A percentile compares a stretch with the other conserved stretches of the same genome.
These are phyloP conservation scores for Drepana falcataria DNA, from an alignment of 2,888 invertebrate species.

Conservation along the genomic window DNA sequence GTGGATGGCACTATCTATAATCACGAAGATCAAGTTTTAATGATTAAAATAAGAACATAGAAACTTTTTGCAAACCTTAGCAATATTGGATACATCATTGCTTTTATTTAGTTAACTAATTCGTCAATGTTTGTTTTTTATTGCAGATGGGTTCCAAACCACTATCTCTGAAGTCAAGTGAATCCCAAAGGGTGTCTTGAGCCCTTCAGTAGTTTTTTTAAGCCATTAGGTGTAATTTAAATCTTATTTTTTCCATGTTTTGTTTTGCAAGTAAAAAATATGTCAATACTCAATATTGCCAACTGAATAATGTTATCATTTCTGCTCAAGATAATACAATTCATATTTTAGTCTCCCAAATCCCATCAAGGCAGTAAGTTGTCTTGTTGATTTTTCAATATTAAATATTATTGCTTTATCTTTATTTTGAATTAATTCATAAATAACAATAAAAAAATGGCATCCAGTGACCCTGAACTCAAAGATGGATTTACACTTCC, in stretches of 20 bases:
- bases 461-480: slow-evolving; percentile 78
- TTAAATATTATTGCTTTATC: slow-evolving; percentile 2
- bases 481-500: slow-evolving; percentile 82
- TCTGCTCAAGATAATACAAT: slow-evolving; percentile 67
- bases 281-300: slow-evolving; percentile 38
- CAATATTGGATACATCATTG: no score
- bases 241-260: slow-evolving; percentile 15
- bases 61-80: no score
- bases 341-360: slow-evolving; percentile 30
- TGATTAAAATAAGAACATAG: no score
- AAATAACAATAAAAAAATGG: slow-evolving; percentile 39
- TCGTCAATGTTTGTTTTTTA: slow-evolving; percentile 21
- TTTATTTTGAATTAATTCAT: slow-evolving; percentile 10
- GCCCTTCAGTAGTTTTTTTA: slow-evolving; percentile 19
- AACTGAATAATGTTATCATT: slow-evolving; percentile 65
- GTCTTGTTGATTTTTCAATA: slow-evolving; percentile 22
- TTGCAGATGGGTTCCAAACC: slow-evolving; percentile 63
- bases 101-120: neutral
- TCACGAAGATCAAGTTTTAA: no score
- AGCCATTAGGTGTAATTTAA: slow-evolving; percentile 18
- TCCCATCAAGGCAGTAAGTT: slow-evolving; percentile 26
- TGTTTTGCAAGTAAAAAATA: slow-evolving; percentile 8
- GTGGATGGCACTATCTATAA: no score
- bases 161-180: slow-evolving; percentile 50
- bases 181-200: slow-evolving; percentile 64